These are phyloP conservation scores for Drosophila quadrilineata DNA, from an alignment of 1,140 invertebrate species.

Conservation along the genomic window DNA sequence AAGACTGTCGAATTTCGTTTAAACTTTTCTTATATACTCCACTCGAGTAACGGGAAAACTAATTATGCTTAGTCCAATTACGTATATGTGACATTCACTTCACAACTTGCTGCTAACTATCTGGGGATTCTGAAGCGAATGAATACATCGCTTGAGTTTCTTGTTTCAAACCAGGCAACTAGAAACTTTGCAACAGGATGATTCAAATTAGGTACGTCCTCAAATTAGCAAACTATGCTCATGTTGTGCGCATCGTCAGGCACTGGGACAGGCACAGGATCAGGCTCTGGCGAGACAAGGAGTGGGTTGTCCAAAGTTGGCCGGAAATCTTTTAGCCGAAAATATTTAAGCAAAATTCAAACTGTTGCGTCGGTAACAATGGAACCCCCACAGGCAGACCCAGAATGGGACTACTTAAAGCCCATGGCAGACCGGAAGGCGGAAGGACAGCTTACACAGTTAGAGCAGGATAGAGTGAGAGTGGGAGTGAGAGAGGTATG, in stretches of 20 bases:
- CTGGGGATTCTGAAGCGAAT: slow-evolving; percentile 1
- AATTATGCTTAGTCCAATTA: slow-evolving; percentile 35
- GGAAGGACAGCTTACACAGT: neutral
- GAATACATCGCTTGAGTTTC: too few species aligned
- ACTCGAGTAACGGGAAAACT: neutral
- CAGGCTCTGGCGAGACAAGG: too few species aligned
- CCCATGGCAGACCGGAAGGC: slow-evolving; percentile 28
- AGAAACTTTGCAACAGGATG: slow-evolving; percentile 66
- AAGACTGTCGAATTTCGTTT: too few species aligned
- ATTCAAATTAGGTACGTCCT: slow-evolving; percentile 63
- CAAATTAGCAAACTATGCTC: slow-evolving; percentile 70
- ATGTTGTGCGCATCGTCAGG: slow-evolving; percentile 21
- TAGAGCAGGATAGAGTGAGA: neutral
- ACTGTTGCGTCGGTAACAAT: slow-evolving; percentile 53
- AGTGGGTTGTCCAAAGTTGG: too few species aligned
- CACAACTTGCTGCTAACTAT: slow-evolving; percentile 16
- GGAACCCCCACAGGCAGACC: neutral
- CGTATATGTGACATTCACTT: slow-evolving; percentile 17
- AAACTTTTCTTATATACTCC: too few species aligned
- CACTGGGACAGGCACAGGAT: slow-evolving; percentile 14
- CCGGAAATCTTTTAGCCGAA: slow-evolving; percentile 73
- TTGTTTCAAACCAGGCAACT: too few species aligned
- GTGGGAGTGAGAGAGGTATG: neutral
- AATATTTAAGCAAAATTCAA: slow-evolving; percentile 72
- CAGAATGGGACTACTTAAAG: slow-evolving; percentile 19